phyloP scores from a whole-genome alignment of 1,140 invertebrate species.

The Dryas iulia region DNA sequence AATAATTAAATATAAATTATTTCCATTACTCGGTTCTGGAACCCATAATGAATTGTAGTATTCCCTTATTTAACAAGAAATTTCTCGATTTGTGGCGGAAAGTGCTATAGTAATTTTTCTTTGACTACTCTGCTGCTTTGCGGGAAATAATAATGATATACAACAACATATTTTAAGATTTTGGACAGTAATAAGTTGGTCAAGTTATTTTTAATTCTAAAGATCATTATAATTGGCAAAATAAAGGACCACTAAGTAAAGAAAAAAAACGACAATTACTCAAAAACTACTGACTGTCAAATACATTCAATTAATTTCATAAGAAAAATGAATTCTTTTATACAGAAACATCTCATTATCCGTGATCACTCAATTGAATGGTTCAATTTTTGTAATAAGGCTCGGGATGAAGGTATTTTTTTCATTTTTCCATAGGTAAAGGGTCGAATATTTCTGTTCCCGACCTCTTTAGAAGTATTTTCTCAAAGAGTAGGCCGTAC shows the following conservation, averaged over 20 bases:
- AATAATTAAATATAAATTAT: no score
- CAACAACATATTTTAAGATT: no score
- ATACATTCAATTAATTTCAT: background rate
- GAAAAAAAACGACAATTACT: no score
- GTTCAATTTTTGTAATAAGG: conserved; percentile 17
- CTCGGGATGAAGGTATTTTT: conserved; percentile 16
- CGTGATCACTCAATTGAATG: conserved; percentile 10
- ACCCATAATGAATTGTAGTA: no score
- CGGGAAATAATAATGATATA: no score
- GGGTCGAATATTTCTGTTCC: conserved; percentile 4
- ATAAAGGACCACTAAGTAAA: background rate
- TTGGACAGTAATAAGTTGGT: no score
- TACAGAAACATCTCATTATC: conserved; percentile 13
- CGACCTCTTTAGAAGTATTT: conserved; percentile 9
- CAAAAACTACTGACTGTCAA: background rate
- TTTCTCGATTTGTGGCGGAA: no score
- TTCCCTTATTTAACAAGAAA: no score
- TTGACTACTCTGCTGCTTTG: no score
- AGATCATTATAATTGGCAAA: background rate
- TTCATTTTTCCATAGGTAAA: conserved; percentile 10
- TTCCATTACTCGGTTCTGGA: no score
- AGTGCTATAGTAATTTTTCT: no score
- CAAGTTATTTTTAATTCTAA: no score
- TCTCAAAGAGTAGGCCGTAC: background rate
- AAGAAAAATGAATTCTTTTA: conserved; percentile 7